phyloP scores from a whole-genome alignment of 2,888 invertebrate genomes.

The Ennomos fuscantarius region DNA sequence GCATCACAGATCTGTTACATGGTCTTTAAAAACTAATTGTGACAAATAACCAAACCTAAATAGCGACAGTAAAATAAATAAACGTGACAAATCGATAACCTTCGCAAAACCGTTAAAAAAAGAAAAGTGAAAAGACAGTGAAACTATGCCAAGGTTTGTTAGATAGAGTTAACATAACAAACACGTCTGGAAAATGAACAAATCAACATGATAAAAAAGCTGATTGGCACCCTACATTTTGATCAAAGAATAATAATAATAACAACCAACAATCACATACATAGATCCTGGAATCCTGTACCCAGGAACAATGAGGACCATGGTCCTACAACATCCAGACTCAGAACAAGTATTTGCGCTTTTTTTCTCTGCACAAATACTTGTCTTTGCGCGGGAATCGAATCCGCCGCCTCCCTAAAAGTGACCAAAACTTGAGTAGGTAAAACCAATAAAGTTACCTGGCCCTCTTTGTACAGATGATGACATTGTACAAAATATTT shows the following conservation, averaged over 20 bases:
- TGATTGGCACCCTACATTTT: constrained; percentile 17
- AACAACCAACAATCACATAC: too few relatives aligned
- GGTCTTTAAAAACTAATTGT: constrained; percentile 5
- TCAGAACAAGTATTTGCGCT: too few relatives aligned
- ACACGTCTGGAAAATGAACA: constrained; percentile 1
- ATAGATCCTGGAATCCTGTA: too few relatives aligned
- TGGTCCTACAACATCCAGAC: too few relatives aligned
- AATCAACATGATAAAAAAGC: constrained; percentile 7
- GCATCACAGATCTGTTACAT: not conserved
- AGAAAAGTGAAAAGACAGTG: constrained; percentile 25
- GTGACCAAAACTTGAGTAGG: constrained; percentile 1
- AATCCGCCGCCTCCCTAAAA: too few relatives aligned
- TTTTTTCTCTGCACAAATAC: too few relatives aligned
- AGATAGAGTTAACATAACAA: constrained; percentile 47
- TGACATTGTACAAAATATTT: too few relatives aligned
- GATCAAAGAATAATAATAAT: constrained; percentile 22
- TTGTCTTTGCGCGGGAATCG: too few relatives aligned
- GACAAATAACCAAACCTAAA: constrained; percentile 17
- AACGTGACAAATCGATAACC: constrained; percentile 30
- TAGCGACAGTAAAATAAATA: constrained; percentile 18
- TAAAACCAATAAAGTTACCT: not conserved
- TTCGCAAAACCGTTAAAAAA: constrained; percentile 25
- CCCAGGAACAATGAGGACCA: too few relatives aligned
- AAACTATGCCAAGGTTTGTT: constrained; percentile 51
- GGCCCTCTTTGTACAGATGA: not conserved